Evolutionary conservation across 2,797 vertebrate genomes (phyloP), one percentile per base, ranked within the genome.

Genomic region (Neoniphon sammara): DNA sequence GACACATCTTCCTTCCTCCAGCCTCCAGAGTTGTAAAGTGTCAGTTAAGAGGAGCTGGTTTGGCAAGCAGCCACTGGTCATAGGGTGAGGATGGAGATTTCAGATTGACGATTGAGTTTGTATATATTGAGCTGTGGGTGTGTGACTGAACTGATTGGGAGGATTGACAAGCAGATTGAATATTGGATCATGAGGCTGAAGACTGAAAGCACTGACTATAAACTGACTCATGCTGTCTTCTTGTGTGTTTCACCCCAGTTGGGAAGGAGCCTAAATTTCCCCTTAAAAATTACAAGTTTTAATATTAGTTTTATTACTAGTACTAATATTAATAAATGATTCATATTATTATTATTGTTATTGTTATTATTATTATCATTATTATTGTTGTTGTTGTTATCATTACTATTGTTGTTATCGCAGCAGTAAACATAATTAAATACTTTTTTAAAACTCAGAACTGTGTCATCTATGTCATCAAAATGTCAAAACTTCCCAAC

Each of bases 121-220:
- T 12, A 61, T 54, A 66, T 66, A 63, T 71, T 66, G 80, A 84
- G 66, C 69, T 62, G n/a, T 6, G 64, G 77, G 72, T 34, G 54
- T 88, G 88, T 80, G 75, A 85, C 69, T 20, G 84, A 73, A 73
- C 63, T 73, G 89, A 87, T 85, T 63, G 75, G 50, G 67, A 77
- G 62, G 70, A 66, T 55, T 84, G 79, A 84, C 44, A 30, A 71
- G 73, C 83, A 80, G 77, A 80, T 62, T 72, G 80, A 84, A 80
- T 71, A 62, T 20, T 27, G 64, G 78, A 84, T 67, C 56, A 52
- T 21, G 78, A 77, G 79, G 78, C 85, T 49, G 85, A 88, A 78
- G 65, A 55, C 23, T 63, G 67, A 86, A 80, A 49, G 66, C 55
- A 60, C 0, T n/a, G 61, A 69, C 70, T 66, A 65, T 58, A 55